Base-by-base conservation (phyloP, 2,113 vertebrate genomes). In the Cyprichromis sp. region DNA sequence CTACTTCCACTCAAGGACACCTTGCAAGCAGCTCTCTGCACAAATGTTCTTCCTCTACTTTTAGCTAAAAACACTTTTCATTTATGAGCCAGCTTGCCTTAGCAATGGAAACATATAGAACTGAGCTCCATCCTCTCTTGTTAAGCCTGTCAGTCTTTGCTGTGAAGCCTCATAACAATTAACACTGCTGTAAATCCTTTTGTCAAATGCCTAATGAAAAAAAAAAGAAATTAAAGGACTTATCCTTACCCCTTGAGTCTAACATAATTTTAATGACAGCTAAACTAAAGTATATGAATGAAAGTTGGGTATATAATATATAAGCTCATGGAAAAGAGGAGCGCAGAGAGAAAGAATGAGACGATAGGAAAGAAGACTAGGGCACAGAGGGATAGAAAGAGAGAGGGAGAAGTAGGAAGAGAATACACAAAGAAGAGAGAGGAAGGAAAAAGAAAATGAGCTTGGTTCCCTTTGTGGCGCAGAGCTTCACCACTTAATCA, bases 401-500 rank as follows among this genome's bases (percentile, higher is more conserved):
- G 34, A 82, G 19, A 79, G 17, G 85, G 61, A 78, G 81, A 90
- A 87, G 85, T 21, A 86, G 80, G 59, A 53, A 82, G 63, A 80
- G 83, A 71, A 79, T 76, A 82, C 91, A 66, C 82, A 92, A 90
- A 63, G 78, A 89, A 88, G 83, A 82, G 85, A 88, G 84, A 87
- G 83, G 86, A 87, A 7, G 47, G 83, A 80, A 84, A 89, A 79
- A 92, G 92, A 93, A 94, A 94, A 94, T 94, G 94, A 94, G 93
- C 90, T 94, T 85, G 92, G 90, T 91, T 92, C 90, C 89, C 89
- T 91, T 91, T 92, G 93, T 92, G 93, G 93, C 91, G 90, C 89
- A 89, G 89, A 36, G 90, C 92, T 92, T 91, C 90, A 87, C 88
- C 84, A 93, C 93, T 94, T 95, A 95, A 95, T 95, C 93, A 95